Conservation (phyloP, 2,888 invertebrate genomes). For the Ormia ochracea region DNA sequence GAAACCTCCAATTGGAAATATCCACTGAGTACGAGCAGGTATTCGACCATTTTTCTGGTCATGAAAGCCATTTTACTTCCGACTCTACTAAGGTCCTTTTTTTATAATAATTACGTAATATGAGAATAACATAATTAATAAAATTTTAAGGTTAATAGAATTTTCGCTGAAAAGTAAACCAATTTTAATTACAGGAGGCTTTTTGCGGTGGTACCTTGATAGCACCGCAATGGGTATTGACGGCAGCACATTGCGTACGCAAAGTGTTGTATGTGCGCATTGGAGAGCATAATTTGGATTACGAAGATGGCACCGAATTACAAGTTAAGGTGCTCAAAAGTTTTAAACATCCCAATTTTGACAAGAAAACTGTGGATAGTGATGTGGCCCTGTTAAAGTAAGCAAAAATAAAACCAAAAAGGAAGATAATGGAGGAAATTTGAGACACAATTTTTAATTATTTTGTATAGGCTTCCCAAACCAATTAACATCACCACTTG, state of each 20-base stretch:
- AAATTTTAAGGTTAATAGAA: neutral
- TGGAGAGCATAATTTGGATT: conserved; percentile 89
- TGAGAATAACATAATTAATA: too few relatives aligned
- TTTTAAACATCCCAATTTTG: conserved; percentile 89
- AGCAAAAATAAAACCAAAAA: conserved; percentile 44
- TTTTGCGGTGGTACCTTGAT: conserved; percentile 93
- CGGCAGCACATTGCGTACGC: conserved; percentile 91
- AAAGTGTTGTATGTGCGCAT: conserved; percentile 86
- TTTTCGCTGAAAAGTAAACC: neutral
- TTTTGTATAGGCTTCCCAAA: conserved; percentile 71
- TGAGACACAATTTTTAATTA: neutral
- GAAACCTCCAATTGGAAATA: too few relatives aligned
- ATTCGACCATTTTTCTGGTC: too few relatives aligned
- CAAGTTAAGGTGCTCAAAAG: conserved; percentile 86
- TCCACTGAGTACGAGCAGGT: too few relatives aligned
- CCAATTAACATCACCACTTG: conserved; percentile 72
- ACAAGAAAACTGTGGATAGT: conserved; percentile 92
- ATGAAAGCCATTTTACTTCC: too few relatives aligned
- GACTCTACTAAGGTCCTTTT: too few relatives aligned
- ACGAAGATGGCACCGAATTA: conserved; percentile 85
- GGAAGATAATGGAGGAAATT: neutral
- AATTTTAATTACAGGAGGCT: conserved; percentile 81
- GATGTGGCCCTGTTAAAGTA: conserved; percentile 91
- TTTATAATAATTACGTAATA: too few relatives aligned
- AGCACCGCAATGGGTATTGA: conserved; percentile 88